Evolutionary conservation across 2,888 invertebrate species (phyloP), one percentile per base, ranked within the genome.

Genomic region (Amphipoea lucens): DNA sequence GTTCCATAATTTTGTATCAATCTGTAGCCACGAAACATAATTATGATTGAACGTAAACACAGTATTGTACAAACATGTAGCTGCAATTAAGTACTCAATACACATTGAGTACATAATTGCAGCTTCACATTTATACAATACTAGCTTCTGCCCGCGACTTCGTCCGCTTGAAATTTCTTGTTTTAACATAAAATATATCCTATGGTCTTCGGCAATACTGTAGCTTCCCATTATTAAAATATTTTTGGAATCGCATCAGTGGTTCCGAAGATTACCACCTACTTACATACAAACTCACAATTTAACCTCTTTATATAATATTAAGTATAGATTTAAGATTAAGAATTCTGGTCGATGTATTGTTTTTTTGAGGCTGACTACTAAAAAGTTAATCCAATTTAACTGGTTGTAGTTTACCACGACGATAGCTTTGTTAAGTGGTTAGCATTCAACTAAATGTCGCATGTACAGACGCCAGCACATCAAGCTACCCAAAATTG

Each of bases 381-480:
- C 62, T 29, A 48, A 14, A n/a, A n/a, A 45, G 20, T 29, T 9
- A 63, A 73, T 7, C 9, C n/a, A 65, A 14, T 69, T 36, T 57
- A 42, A 36, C 45, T n/a, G 66, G 63, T 6, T 36, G 57, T 42
- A 57, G 4, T 83, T 60, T 29, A 29, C 72, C 29, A 40, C 42
- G 3, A 72, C 11, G 17, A 45, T 29, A 69, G 29, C 17, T 48
- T 68, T 60, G 5, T 68, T 23, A 51, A 83, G 57, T 83, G 67
- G 78, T 82, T 68, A 68, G 11, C 70, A 79, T 79, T 83, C 6
- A 75, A 83, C 51, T 63, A 75, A 83, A 83, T 83, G 84, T 83
- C 79, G 42, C 20, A 66, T 54, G 68, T n/a, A n/a, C n/a, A n/a
- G n/a, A n/a, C n/a, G n/a, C n/a, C n/a, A n/a, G n/a, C n/a, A n/a